Percentiles rank a stretch among this genome's conserved stretches.
phyloP scores from a whole-genome alignment of 1,140 invertebrate species.

The Melitaea cinxia region DNA sequence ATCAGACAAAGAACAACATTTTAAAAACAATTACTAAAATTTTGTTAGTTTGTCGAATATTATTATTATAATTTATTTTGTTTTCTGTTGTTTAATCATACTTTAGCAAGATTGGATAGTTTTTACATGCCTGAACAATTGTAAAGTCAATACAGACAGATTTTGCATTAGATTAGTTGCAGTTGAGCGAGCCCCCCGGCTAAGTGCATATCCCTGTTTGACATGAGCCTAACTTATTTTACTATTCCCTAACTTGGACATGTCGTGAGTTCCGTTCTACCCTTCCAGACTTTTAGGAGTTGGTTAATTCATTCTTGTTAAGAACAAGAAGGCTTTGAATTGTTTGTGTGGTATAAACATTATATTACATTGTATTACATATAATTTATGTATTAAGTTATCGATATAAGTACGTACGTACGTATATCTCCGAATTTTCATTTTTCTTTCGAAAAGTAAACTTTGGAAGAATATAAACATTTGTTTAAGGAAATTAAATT shows the following conservation, averaged over 20 bases:
- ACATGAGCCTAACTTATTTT: conserved; percentile 66
- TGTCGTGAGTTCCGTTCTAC: conserved; percentile 16
- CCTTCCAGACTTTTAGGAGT: conserved; percentile 30
- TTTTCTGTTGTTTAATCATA: conserved; percentile 3
- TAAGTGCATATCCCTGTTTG: conserved; percentile 74
- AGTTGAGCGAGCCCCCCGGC: conserved; percentile 42
- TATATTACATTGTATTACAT: too few relatives aligned
- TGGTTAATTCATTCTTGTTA: conserved; percentile 32
- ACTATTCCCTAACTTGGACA: conserved; percentile 23
- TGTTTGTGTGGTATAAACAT: neutral
- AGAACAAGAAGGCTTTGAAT: conserved; percentile 2
- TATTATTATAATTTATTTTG: neutral
- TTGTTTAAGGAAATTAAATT: too few relatives aligned
- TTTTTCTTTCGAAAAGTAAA: too few relatives aligned
- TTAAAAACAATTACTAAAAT: too few relatives aligned
- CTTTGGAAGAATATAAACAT: too few relatives aligned
- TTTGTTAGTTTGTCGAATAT: neutral
- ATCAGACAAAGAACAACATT: too few relatives aligned
- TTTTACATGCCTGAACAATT: conserved; percentile 35
- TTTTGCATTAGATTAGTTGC: conserved; percentile 62
- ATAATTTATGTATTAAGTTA: too few relatives aligned
- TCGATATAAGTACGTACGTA: too few relatives aligned
- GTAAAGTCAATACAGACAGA: conserved; percentile 59
- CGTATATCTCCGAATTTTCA: too few relatives aligned
- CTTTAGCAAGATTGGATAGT: conserved; percentile 1